These are phyloP conservation scores for Synanthedon formicaeformis DNA, from an alignment of 2,888 invertebrate genomes.

Conservation along the genomic window DNA sequence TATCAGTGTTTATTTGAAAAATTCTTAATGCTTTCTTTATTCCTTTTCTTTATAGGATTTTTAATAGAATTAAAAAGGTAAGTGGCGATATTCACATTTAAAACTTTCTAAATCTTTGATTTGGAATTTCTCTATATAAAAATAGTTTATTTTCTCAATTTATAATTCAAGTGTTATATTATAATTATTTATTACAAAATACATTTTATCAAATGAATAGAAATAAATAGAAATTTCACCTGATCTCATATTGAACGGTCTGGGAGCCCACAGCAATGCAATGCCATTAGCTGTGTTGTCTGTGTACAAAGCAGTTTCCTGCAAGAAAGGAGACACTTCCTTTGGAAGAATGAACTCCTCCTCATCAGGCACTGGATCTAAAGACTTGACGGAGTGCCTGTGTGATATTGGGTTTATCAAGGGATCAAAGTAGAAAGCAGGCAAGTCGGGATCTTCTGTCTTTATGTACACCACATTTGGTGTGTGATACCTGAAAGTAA, in stretches of 20 bases:
- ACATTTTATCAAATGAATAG: no score
- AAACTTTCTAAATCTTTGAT: no score
- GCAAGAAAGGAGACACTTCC: constrained; percentile 90
- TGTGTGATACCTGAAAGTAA: constrained; percentile 90
- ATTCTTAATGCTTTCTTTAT: no score
- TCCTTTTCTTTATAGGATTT: no score
- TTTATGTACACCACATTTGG: constrained; percentile 99
- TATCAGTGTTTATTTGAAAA: neutral
- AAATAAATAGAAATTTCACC: constrained; percentile 41
- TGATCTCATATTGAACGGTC: constrained; percentile 97
- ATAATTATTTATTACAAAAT: no score
- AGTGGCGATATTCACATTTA: no score
- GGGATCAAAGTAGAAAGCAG: constrained; percentile 99
- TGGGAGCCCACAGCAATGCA: constrained; percentile 95
- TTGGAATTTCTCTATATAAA: no score
- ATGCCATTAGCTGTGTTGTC: constrained; percentile 99
- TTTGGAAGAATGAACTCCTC: constrained; percentile 94
- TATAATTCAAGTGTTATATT: no score
- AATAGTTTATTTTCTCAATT: no score
- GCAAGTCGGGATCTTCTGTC: constrained; percentile 99
- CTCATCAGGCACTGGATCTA: constrained; percentile 92
- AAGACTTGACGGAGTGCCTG: constrained; percentile 84
- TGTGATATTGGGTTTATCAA: constrained; percentile 99
- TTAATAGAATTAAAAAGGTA: no score
- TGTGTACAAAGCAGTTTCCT: constrained; percentile 95